Conservation (phyloP, 2,888 invertebrate species). For the Helleia helle region DNA sequence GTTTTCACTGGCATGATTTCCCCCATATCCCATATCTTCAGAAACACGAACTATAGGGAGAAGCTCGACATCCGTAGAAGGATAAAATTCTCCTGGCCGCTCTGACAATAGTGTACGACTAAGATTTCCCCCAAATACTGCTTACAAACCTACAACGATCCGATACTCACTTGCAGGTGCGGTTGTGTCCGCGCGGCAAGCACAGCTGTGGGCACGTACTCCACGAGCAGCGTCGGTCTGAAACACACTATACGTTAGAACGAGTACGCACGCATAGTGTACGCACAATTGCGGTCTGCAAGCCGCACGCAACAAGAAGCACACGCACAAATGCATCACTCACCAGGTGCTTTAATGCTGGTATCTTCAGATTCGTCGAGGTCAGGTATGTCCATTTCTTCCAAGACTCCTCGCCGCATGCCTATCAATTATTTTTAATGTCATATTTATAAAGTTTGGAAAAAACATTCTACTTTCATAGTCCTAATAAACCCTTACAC, state of each 20-base stretch:
- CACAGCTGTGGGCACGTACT: slow-evolving; percentile 86
- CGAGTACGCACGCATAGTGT: too few relatives aligned
- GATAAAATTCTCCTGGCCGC: too few relatives aligned
- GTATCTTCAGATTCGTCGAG: not conserved
- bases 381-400: slow-evolving; percentile 8
- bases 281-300: too few relatives aligned
- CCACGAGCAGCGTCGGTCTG: slow-evolving; percentile 72
- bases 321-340: not conserved
- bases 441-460: not conserved
- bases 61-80: too few relatives aligned
- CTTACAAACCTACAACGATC: too few relatives aligned
- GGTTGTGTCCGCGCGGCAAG: slow-evolving; percentile 55
- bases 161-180: slow-evolving; percentile 56
- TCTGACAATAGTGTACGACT: too few relatives aligned
- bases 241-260: not conserved
- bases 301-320: too few relatives aligned
- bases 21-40: too few relatives aligned
- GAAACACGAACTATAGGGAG: too few relatives aligned
- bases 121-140: too few relatives aligned
- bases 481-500: slow-evolving; percentile 32
- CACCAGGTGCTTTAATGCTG: slow-evolving; percentile 3
- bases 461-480: too few relatives aligned
- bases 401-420: slow-evolving; percentile 2
- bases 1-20: too few relatives aligned
- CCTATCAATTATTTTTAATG: not conserved